Evolutionary conservation across 2,888 invertebrate genomes (phyloP).

Genomic region (Melipona beecheii): DNA sequence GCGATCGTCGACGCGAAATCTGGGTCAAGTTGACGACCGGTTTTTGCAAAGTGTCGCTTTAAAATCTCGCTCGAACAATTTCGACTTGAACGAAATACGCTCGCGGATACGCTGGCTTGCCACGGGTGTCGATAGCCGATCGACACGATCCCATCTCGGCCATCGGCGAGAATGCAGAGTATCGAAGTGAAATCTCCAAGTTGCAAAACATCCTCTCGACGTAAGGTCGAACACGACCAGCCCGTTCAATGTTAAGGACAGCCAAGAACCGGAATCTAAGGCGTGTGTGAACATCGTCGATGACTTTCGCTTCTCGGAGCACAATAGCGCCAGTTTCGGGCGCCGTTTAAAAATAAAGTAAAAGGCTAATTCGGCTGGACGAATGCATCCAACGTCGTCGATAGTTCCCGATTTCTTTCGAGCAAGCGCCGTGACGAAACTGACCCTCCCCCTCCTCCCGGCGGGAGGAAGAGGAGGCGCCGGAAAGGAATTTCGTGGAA

Average conservation of each 20-base stretch:
- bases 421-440: slow-evolving; percentile 65
- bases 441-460: slow-evolving; percentile 8
- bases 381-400: slow-evolving; percentile 30
- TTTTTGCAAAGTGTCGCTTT: slow-evolving; percentile 60
- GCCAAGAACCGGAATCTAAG: slow-evolving; percentile 67
- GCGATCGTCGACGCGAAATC: slow-evolving; percentile 62
- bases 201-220: slow-evolving; percentile 66
- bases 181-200: slow-evolving; percentile 65
- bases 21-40: slow-evolving; percentile 80
- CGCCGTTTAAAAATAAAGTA: background rate
- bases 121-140: background rate
- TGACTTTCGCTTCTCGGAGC: slow-evolving; percentile 38
- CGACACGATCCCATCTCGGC: slow-evolving; percentile 10
- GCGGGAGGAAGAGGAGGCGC: slow-evolving; percentile 15
- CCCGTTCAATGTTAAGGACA: slow-evolving; percentile 75
- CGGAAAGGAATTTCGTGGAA: slow-evolving; percentile 70
- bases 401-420: slow-evolving; percentile 67
- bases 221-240: slow-evolving; percentile 60
- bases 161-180: slow-evolving; percentile 46
- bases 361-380: background rate
- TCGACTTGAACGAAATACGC: too few species aligned
- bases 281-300: slow-evolving; percentile 47
- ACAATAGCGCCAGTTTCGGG: slow-evolving; percentile 26
- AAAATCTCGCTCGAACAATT: slow-evolving; percentile 16
- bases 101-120: too few species aligned